Conservation (phyloP, 2,113 vertebrate genomes). For the Hemiscyllium ocellatum region DNA sequence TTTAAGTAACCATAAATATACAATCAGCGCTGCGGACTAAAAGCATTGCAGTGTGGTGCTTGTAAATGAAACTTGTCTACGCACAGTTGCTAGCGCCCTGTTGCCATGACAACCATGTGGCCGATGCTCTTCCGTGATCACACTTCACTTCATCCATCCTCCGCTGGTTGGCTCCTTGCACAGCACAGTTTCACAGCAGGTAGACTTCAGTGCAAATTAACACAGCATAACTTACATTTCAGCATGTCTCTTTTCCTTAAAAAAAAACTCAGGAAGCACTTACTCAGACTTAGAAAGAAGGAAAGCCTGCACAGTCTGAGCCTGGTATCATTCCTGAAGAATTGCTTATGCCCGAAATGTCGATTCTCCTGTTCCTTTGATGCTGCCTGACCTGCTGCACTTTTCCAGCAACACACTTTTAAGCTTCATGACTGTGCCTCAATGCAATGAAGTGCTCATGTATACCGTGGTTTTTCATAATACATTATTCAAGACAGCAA, state of each 20-base stretch:
- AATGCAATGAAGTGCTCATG: neutral
- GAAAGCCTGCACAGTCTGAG: neutral
- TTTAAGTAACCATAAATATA: conserved; percentile 15
- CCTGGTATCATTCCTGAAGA: neutral
- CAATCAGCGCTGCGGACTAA: neutral
- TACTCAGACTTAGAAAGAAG: no score
- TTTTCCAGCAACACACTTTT: no score
- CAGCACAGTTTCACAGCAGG: neutral
- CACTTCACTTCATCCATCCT: conserved; percentile 23
- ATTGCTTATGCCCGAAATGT: no score
- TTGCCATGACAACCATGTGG: conserved; percentile 12
- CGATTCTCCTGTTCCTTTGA: no score
- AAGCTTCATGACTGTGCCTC: no score
- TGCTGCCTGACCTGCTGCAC: no score
- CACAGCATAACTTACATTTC: neutral
- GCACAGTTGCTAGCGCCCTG: neutral
- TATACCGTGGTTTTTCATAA: neutral
- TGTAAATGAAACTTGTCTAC: conserved; percentile 17
- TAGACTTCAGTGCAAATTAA: conserved; percentile 1
- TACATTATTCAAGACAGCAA: neutral
- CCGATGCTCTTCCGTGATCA: neutral
- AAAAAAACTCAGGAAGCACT: neutral
- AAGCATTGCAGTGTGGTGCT: neutral
- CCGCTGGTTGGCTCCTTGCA: neutral
- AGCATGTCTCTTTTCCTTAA: neutral